Percentiles rank a stretch among this genome's conserved stretches.
These are phyloP conservation scores for Sebastes vulpes DNA, from an alignment of 2,797 vertebrate species.

Conservation along the genomic window DNA sequence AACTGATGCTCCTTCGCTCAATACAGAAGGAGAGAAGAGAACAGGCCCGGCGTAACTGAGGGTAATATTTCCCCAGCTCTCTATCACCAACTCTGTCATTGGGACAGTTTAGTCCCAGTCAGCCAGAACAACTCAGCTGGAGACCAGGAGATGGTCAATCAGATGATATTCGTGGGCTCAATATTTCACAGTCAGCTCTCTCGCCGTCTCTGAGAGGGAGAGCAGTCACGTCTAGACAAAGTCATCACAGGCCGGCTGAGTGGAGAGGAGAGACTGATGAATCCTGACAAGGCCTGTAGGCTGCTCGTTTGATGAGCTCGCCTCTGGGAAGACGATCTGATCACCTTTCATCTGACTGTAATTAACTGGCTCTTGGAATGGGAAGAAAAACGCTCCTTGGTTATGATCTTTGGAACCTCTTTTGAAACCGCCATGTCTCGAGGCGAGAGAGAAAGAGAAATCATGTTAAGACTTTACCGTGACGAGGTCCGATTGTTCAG, in stretches of 20 bases:
- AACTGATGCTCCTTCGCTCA: not conserved
- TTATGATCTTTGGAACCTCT: slow-evolving; percentile 26
- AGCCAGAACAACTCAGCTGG: slow-evolving; percentile 19
- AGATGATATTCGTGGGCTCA: slow-evolving; percentile 40
- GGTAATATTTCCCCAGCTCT: slow-evolving; percentile 5
- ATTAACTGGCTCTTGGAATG: slow-evolving; percentile 51
- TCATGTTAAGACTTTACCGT: not conserved
- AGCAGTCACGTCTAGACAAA: slow-evolving; percentile 56
- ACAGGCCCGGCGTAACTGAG: not conserved
- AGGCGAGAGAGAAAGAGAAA: slow-evolving; percentile 14
- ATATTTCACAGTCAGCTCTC: slow-evolving; percentile 51
- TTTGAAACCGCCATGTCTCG: slow-evolving; percentile 6
- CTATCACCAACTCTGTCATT: slow-evolving; percentile 12
- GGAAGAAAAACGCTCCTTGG: slow-evolving; percentile 27
- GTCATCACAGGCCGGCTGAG: slow-evolving; percentile 45
- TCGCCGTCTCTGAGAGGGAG: slow-evolving; percentile 25
- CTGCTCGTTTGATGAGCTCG: slow-evolving; percentile 51
- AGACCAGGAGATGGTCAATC: slow-evolving; percentile 56
- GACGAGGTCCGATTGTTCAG: slow-evolving; percentile 19
- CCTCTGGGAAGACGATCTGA: slow-evolving; percentile 50
- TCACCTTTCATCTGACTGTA: slow-evolving; percentile 63
- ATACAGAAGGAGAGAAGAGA: not conserved
- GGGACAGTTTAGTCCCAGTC: slow-evolving; percentile 23
- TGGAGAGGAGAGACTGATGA: slow-evolving; percentile 61
- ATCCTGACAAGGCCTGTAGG: slow-evolving; percentile 60